Base-by-base conservation (phyloP, 2,888 invertebrate species). In the Tenthredo distinguenda region DNA sequence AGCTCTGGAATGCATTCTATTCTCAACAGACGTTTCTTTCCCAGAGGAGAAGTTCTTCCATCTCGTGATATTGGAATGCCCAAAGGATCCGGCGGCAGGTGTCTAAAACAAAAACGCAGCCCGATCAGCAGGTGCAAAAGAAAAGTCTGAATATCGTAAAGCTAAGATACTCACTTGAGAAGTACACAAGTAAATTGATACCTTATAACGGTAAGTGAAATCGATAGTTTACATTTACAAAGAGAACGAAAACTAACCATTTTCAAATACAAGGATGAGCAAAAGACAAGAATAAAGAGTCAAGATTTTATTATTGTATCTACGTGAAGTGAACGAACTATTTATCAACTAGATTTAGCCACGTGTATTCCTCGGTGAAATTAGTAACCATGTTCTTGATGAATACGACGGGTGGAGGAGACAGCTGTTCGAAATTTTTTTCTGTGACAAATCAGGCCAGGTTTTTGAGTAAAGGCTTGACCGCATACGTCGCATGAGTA, bases 31-130 rank as follows among this genome's bases (percentile, higher is more conserved):
- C 18, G 34, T 43, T 68, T 68, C n/a, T 21, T 21, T 21, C 10
- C 18, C 6, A n/a, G 6, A 12, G 43, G 40, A 40, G 34, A 72
- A 2, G 18, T 31, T 74, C 74, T 65, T n/a, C 50, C 21, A 4
- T 31, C n/a, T 68, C 6, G 21, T 10, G 40, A 83, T 34, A 50
- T n/a, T 12, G 84, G 18, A 84, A 84, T 84, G 79, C 77, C 50
- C 79, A 85, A 68, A 6, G 85, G 85, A 58, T 84, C 84, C 50
- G n/a, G 21, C 9, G 84, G 76, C 3, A 40, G 10, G 9, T 40
- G 31, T 40, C 84, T 84, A 84, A 50, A 84, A 84, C 84, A 84
- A 21, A 84, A 76, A 55, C 34, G 21, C 62, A 58, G 81, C 31
- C 9, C 21, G 31, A 50, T 81, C 37, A 62, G 62, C 9, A 5